Evolutionary conservation across 1,140 invertebrate species (phyloP).

Genomic region (Orussus abietinus): DNA sequence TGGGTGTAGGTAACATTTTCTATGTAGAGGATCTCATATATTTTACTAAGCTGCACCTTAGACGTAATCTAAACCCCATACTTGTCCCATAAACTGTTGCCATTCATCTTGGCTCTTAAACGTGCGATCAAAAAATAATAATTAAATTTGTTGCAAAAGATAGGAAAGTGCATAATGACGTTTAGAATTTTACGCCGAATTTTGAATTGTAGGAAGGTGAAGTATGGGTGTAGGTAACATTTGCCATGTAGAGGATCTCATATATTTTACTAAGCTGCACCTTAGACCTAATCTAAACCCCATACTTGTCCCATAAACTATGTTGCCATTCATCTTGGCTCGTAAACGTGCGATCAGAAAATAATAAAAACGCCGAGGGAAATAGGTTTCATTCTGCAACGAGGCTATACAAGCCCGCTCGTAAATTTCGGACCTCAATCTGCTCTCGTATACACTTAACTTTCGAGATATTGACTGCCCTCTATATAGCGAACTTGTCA

Average conservation of each 20-base stretch:
- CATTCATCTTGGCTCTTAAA: neutral
- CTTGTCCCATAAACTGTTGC: neutral
- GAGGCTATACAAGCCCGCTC: slow-evolving; percentile 30
- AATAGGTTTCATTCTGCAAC: slow-evolving; percentile 26
- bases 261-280: slow-evolving; percentile 13
- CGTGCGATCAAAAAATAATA: too few species aligned
- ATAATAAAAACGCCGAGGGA: slow-evolving; percentile 40
- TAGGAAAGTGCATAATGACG: too few species aligned
- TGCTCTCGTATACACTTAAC: slow-evolving; percentile 37
- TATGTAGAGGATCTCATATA: too few species aligned
- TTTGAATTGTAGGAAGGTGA: too few species aligned
- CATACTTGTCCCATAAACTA: slow-evolving; percentile 46
- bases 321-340: slow-evolving; percentile 32
- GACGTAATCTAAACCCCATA: neutral
- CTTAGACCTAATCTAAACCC: slow-evolving; percentile 43
- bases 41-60: neutral
- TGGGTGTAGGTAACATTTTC: too few species aligned
- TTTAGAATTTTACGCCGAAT: too few species aligned
- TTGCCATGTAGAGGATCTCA: too few species aligned
- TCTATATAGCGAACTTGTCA: too few species aligned
- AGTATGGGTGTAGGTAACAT: too few species aligned
- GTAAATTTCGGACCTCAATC: slow-evolving; percentile 39
- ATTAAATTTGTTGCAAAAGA: too few species aligned
- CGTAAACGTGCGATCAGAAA: slow-evolving; percentile 40
- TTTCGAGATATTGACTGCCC: slow-evolving; percentile 13